phyloP scores from a whole-genome alignment of 2,797 vertebrate species.

The Balearica regulorum region DNA sequence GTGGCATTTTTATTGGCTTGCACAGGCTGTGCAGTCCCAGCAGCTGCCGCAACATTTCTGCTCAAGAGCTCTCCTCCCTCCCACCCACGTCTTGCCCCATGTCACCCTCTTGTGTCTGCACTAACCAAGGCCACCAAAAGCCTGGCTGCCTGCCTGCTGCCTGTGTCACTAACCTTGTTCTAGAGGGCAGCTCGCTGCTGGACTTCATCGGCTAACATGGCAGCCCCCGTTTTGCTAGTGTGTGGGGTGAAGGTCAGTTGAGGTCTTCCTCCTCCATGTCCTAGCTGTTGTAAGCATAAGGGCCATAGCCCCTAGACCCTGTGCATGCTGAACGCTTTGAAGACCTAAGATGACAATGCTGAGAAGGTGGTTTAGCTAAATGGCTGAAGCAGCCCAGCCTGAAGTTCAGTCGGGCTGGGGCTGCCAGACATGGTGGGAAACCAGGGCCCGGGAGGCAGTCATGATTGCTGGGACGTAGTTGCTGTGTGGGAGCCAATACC shows the following conservation, averaged over 20 bases:
- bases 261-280: neutral
- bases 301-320: neutral
- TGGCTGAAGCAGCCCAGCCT: neutral
- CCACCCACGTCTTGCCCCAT: neutral
- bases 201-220: neutral
- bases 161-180: constrained; percentile 10
- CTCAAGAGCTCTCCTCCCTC: constrained; percentile 16
- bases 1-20: constrained; percentile 62
- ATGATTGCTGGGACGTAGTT: fast-evolving
- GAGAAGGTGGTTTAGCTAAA: neutral
- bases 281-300: neutral
- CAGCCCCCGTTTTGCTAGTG: neutral
- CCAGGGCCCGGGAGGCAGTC: neutral
- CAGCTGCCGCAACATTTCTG: neutral
- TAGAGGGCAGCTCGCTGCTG: neutral
- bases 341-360: neutral
- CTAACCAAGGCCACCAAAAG: neutral
- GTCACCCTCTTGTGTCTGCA: neutral
- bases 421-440: neutral
- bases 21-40: constrained; percentile 32
- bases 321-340: neutral
- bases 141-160: neutral
- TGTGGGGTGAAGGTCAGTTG: neutral
- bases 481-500: neutral
- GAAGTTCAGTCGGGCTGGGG: neutral